Base-by-base conservation (phyloP, 2,888 invertebrate genomes). In the Heteromurus nitidus region DNA sequence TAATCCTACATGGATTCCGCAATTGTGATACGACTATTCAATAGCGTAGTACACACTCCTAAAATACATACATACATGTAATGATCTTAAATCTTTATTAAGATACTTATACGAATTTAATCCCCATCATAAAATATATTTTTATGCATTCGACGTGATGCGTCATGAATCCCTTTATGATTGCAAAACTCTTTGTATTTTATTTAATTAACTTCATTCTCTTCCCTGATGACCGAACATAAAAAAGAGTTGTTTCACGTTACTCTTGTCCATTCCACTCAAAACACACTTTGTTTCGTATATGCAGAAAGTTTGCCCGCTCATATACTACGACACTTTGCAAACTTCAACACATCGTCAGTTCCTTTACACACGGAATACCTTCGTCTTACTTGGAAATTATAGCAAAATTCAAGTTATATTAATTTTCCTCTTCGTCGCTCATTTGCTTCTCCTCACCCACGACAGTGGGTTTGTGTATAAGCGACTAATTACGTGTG, bases 401-500 rank as follows among this genome's bases (percentile, higher is more conserved):
- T n/a, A n/a, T n/a, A n/a, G 36, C 36, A 36, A 36, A 36, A 36
- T 9, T 13, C 36, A 36, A 36, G 36, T 36, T 36, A n/a, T n/a
- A n/a, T n/a, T n/a, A n/a, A n/a, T 36, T 36, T 36, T 13, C 36
- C 36, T 13, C 36, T 9, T 36, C 13, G 13, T 36, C 13, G 7
- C 36, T 5, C 36, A 36, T 36, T 9, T 13, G 13, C 13, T 36
- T 13, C 13, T 36, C 13, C 13, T n/a, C n/a, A n/a, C n/a, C n/a
- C n/a, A n/a, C n/a, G n/a, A n/a, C n/a, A 36, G 36, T 9, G 36
- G 36, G 7, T 36, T 9, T 5, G 50, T 20, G 18, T 20, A 20
- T n/a, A 13, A 70, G 36, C 47, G 44, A 28, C 72, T 72, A 72
- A 72, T 42, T 70, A 58, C 28, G 60, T 60, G 60, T 60, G 72